These are phyloP conservation scores for Dynastes grantii DNA, from an alignment of 2,888 invertebrate species.

Conservation along the genomic window DNA sequence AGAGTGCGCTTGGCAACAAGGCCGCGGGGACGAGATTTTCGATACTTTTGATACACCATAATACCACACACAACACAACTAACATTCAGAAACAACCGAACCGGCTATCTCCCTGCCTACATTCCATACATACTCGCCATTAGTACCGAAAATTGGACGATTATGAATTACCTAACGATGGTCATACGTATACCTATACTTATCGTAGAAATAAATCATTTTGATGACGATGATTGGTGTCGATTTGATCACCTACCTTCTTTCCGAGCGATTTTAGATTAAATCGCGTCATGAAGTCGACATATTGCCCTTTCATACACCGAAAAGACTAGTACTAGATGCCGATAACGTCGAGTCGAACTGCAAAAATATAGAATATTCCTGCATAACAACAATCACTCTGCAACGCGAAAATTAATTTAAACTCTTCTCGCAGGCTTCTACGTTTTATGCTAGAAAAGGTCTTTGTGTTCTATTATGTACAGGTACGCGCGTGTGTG, in stretches of 20 bases:
- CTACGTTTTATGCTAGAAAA: not conserved
- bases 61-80: slow-evolving; percentile 20
- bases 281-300: slow-evolving; percentile 34
- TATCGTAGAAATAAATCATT: not conserved
- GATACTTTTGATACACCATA: slow-evolving; percentile 62
- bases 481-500: slow-evolving; percentile 4
- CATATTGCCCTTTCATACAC: slow-evolving; percentile 34
- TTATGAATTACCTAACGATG: too few species aligned
- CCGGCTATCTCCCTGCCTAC: slow-evolving; percentile 63
- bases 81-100: slow-evolving; percentile 56
- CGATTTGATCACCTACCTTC: slow-evolving; percentile 36
- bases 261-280: slow-evolving; percentile 18
- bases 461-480: not conserved
- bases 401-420: not conserved
- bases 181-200: not conserved
- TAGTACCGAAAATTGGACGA: too few species aligned
- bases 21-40: slow-evolving; percentile 62
- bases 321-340: slow-evolving; percentile 8
- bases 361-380: not conserved
- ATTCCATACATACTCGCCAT: slow-evolving; percentile 57
- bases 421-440: not conserved
- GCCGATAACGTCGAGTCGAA: slow-evolving; percentile 3
- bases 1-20: slow-evolving; percentile 65
- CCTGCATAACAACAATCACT: slow-evolving; percentile 37
- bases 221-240: not conserved